phyloP scores from a whole-genome alignment of 2,113 vertebrate species.

The Callipepla squamata region DNA sequence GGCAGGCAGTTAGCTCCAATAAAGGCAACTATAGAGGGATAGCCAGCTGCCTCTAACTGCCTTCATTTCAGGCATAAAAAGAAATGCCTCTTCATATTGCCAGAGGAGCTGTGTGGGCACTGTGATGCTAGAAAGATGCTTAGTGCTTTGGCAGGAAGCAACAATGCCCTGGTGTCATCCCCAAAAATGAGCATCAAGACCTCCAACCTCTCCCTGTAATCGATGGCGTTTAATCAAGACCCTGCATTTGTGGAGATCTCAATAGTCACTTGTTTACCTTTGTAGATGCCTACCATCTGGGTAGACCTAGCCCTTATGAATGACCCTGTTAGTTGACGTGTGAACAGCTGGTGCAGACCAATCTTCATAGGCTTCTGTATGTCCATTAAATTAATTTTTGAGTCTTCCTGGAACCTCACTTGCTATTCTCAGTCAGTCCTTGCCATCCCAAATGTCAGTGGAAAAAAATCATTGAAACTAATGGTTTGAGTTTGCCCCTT shows the following conservation, averaged over 20 bases:
- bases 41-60: not conserved
- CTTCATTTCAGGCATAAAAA: not conserved
- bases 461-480: constrained; percentile 40
- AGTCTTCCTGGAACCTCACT: not conserved
- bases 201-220: not conserved
- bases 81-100: not conserved
- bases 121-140: not conserved
- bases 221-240: not conserved
- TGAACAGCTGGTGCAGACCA: not conserved
- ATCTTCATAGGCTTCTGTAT: not conserved
- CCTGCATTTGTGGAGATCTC: not conserved
- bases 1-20: not conserved
- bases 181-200: not conserved
- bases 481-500: not conserved
- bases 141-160: not conserved
- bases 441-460: not conserved
- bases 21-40: not conserved
- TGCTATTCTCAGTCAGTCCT: constrained; percentile 11
- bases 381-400: constrained; percentile 16
- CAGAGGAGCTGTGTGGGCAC: not conserved
- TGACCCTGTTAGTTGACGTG: not conserved
- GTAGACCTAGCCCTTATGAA: not conserved
- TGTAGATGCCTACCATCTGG: not conserved
- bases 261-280: not conserved
- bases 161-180: not conserved